A percentile compares a stretch with the other conserved stretches of the same genome.
Evolutionary conservation across 2,888 invertebrate genomes (phyloP).

Genomic region (Metellina segmentata): DNA sequence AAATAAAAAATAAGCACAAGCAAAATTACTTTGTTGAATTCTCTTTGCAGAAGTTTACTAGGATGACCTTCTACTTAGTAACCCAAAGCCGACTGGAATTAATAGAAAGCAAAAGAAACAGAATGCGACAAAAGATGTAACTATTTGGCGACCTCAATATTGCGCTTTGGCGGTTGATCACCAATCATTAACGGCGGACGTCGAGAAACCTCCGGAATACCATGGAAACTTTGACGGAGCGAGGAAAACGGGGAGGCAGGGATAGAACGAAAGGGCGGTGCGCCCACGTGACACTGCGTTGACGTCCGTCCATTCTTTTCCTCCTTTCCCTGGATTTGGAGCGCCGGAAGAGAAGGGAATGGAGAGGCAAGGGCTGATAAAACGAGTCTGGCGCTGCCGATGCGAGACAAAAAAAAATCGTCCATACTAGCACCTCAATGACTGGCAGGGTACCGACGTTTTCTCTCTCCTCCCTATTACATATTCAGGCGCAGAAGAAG

Average conservation of each 20-base stretch:
- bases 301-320: conserved; percentile 25
- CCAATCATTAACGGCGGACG: conserved; percentile 43
- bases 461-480: conserved; percentile 29
- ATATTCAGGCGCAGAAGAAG: background rate
- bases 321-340: conserved; percentile 26
- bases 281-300: conserved; percentile 38
- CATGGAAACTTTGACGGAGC: conserved; percentile 48
- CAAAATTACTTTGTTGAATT: no score
- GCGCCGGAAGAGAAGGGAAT: conserved; percentile 36
- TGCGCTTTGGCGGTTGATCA: conserved; percentile 67
- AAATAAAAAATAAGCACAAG: no score
- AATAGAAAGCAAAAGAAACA: conserved; percentile 31
- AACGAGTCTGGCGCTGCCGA: no score
- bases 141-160: conserved; percentile 65
- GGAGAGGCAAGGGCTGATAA: conserved; percentile 10
- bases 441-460: conserved; percentile 27
- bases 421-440: conserved; percentile 4
- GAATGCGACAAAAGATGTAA: conserved; percentile 37
- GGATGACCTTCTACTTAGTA: background rate
- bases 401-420: conserved; percentile 35
- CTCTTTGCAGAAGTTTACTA: background rate
- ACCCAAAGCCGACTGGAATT: conserved; percentile 14
- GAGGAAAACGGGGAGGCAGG: conserved; percentile 22
- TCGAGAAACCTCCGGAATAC: conserved; percentile 22
- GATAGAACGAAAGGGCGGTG: background rate